Conservation (phyloP, 2,888 invertebrate species). For the Hydroisotoma schaefferi region DNA sequence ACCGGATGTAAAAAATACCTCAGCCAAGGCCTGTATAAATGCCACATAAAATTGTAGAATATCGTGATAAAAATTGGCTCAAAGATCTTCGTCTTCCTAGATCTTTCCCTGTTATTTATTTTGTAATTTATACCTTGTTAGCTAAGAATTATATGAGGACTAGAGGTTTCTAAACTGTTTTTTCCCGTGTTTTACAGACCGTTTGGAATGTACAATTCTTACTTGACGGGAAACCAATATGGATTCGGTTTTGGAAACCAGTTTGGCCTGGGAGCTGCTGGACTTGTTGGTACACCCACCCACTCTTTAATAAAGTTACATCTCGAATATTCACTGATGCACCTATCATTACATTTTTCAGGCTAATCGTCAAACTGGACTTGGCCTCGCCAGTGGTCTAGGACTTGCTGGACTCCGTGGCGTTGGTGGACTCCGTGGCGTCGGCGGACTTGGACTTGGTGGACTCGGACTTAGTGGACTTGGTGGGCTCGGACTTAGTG, state of each 20-base stretch:
- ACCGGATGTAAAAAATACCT: too few relatives aligned
- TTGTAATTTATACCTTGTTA: too few relatives aligned
- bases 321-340: neutral
- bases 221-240: slow-evolving; percentile 4
- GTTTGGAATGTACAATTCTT: slow-evolving; percentile 3
- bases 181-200: neutral
- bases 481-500: neutral
- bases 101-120: too few relatives aligned
- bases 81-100: too few relatives aligned
- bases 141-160: too few relatives aligned
- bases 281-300: slow-evolving; percentile 9
- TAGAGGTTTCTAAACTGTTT: neutral
- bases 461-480: slow-evolving; percentile 8
- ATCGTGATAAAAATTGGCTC: too few relatives aligned
- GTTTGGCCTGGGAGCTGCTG: slow-evolving; percentile 8
- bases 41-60: too few relatives aligned
- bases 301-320: neutral
- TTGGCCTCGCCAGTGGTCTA: neutral
- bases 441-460: neutral
- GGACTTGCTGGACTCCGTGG: neutral
- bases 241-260: slow-evolving; percentile 19
- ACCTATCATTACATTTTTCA: neutral
- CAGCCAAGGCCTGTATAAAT: too few relatives aligned
- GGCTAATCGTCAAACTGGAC: neutral
- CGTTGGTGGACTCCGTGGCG: slow-evolving; percentile 14